phyloP scores from a whole-genome alignment of 2,113 vertebrate genomes.

The Cervus canadensis region DNA sequence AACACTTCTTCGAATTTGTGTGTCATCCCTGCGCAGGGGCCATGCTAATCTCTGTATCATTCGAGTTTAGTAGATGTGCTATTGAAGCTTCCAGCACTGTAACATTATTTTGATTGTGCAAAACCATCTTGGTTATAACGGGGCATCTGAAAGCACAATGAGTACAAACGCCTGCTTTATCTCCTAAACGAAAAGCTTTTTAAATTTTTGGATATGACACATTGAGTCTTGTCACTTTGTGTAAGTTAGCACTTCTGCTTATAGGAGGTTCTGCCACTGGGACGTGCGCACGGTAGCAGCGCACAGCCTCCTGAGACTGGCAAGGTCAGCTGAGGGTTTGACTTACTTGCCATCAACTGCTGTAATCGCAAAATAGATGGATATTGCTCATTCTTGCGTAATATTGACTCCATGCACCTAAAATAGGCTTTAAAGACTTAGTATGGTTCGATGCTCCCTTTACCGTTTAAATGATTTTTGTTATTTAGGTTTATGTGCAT shows the following conservation, averaged over 20 bases:
- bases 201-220: neutral
- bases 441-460: neutral
- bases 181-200: neutral
- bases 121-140: neutral
- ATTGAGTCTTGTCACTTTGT: neutral
- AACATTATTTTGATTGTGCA: neutral
- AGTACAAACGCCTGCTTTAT: neutral
- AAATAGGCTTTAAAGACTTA: neutral
- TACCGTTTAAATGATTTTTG: neutral
- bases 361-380: neutral
- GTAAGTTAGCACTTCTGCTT: neutral
- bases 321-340: neutral
- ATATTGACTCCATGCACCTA: neutral
- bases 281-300: no score
- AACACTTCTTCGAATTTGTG: no score
- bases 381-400: neutral
- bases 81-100: no score
- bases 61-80: no score
- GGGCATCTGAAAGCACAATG: neutral
- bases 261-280: neutral
- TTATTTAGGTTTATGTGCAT: neutral
- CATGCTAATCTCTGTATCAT: no score
- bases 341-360: neutral
- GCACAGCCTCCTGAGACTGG: neutral
- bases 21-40: no score